Conservation (phyloP, 2,888 invertebrate genomes). For the Axea sp. region DNA sequence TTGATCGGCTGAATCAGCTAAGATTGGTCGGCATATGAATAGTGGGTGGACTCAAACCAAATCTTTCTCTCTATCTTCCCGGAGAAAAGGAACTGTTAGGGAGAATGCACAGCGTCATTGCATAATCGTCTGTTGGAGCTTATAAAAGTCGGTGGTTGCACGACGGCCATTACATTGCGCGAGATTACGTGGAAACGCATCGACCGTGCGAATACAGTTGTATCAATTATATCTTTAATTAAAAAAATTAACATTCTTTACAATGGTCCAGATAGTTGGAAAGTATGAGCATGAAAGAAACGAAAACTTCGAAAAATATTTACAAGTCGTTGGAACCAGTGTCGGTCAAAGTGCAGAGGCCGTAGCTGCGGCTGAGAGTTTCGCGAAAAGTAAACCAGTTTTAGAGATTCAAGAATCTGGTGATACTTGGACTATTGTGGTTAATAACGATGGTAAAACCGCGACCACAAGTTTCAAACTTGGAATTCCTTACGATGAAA, state of each 20-base stretch:
- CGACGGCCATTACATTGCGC: slow-evolving; percentile 34
- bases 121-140: slow-evolving; percentile 62
- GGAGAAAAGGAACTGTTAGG: slow-evolving; percentile 62
- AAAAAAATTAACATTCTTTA: too few relatives aligned
- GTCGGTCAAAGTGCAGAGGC: slow-evolving; percentile 64
- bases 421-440: slow-evolving; percentile 72
- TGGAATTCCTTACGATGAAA: slow-evolving; percentile 75
- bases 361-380: slow-evolving; percentile 65
- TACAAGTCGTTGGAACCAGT: slow-evolving; percentile 70
- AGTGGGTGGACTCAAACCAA: slow-evolving; percentile 27
- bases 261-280: slow-evolving; percentile 76
- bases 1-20: slow-evolving; percentile 62
- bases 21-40: slow-evolving; percentile 62
- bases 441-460: slow-evolving; percentile 71
- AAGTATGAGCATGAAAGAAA: slow-evolving; percentile 74
- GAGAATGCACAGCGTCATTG: slow-evolving; percentile 61
- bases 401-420: slow-evolving; percentile 71
- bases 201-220: too few relatives aligned
- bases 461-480: slow-evolving; percentile 72
- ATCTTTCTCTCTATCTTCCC: slow-evolving; percentile 8
- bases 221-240: too few relatives aligned
- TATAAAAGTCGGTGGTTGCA: slow-evolving; percentile 64
- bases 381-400: slow-evolving; percentile 72
- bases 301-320: slow-evolving; percentile 76
- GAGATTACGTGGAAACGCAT: neutral